Base-by-base conservation (phyloP, 2,797 vertebrate genomes). In the Sebastes nivosus region DNA sequence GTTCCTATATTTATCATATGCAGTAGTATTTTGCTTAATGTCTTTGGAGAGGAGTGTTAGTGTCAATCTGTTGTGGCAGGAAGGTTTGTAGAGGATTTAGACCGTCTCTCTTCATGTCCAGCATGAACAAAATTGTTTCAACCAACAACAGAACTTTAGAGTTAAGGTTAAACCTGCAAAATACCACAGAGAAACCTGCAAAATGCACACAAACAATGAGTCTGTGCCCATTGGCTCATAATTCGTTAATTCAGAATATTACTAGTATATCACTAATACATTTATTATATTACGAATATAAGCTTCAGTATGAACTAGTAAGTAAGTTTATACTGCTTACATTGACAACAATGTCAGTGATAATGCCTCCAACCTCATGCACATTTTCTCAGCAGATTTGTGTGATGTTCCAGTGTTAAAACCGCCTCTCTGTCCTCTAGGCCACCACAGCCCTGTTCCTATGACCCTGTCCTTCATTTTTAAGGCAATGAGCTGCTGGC, bases 381-480 rank as follows among this genome's bases (percentile, higher is more conserved):
- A 64, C n/a, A 73, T 59, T 52, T 77, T 34, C 10, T 72, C 9
- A 42, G 16, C 18, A 14, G 8, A 60, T 77, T 75, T 75, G 68
- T 4, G 16, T 71, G 42, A 72, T 1, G 22, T 50, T 79, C 8
- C 38, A 42, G 42, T 61, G 12, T 69, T 5, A 9, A 64, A 10
- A 64, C 18, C 7, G 24, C 7, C 66, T 42, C 55, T 67, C 34
- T 77, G 52, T 77, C 63, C 65, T 83, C 42, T 20, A 29, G 34
- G 38, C 68, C 32, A 57, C 58, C 1, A 4, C 67, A 60, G 64
- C 58, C 52, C 76, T 8, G 18, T 38, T 75, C 32, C 66, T 73
- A 20, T 72, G 67, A 79, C 73, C 70, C 59, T 16, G 74, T 65
- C 81, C 64, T 74, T 82, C 58, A 77, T 77, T 75, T 83, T 75